These are phyloP conservation scores for Phymanthus crucifer DNA, from an alignment of 92 coral and sea anemone species.

Conservation along the genomic window DNA sequence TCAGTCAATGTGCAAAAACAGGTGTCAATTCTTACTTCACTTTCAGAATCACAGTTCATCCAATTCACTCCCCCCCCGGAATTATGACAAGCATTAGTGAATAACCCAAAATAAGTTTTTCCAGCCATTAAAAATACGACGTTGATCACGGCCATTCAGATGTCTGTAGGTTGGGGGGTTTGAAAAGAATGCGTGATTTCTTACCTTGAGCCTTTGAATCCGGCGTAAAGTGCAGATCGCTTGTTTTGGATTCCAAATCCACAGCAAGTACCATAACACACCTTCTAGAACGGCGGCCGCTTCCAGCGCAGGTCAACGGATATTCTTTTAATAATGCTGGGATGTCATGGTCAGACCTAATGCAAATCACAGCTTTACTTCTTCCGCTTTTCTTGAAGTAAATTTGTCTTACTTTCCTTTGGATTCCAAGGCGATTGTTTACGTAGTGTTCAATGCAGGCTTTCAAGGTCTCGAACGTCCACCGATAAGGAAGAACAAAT, in stretches of 20 bases:
- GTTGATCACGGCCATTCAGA: not conserved
- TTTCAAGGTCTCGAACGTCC: slow-evolving; percentile 34
- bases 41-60: not conserved
- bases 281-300: slow-evolving; percentile 1
- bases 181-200: not conserved
- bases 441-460: slow-evolving; percentile 47
- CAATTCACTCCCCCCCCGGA: not conserved
- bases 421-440: slow-evolving; percentile 4
- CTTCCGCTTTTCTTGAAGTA: not conserved
- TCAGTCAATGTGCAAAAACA: too few species aligned
- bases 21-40: not conserved
- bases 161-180: not conserved
- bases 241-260: not conserved
- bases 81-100: not conserved
- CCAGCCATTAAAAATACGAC: slow-evolving; percentile 1
- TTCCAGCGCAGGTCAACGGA: slow-evolving; percentile 24
- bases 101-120: not conserved
- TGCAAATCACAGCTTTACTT: slow-evolving; percentile 4
- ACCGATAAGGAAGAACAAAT: slow-evolving; percentile 43
- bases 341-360: slow-evolving; percentile 32
- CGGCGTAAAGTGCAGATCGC: not conserved
- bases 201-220: not conserved
- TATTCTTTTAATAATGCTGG: slow-evolving; percentile 45
- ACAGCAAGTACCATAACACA: not conserved
- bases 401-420: slow-evolving; percentile 1